phyloP scores from a whole-genome alignment of 2,797 vertebrate species.

The Lepilemur septentrionalis region DNA sequence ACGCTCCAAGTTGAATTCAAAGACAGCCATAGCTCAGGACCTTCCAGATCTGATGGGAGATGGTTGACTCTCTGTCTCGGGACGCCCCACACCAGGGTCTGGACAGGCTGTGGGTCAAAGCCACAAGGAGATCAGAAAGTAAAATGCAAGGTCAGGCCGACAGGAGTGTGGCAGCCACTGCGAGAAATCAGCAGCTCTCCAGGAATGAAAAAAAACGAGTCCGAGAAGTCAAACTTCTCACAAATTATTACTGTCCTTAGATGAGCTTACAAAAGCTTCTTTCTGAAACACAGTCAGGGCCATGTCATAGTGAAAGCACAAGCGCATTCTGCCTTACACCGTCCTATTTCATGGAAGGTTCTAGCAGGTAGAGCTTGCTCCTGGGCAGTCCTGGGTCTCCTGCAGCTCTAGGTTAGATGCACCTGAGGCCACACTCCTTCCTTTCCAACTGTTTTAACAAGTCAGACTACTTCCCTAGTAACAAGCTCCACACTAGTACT shows the following conservation, averaged over 20 bases:
- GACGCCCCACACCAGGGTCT: background rate
- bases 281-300: background rate
- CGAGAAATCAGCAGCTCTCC: background rate
- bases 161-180: background rate
- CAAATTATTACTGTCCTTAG: background rate
- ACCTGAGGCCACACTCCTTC: background rate
- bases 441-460: background rate
- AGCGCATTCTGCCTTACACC: background rate
- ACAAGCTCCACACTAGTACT: background rate
- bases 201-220: no score
- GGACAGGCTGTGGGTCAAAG: background rate
- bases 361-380: background rate
- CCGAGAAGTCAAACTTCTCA: background rate
- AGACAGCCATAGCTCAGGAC: background rate
- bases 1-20: background rate
- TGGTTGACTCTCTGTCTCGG: background rate
- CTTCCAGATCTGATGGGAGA: background rate
- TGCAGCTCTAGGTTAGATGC: background rate
- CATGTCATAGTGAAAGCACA: background rate
- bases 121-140: background rate
- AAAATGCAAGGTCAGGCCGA: background rate
- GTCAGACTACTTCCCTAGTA: background rate
- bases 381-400: background rate
- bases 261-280: background rate
- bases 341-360: accelerated